Evolutionary conservation across 1,140 invertebrate species (phyloP).

Genomic region (Apis mellifera): DNA sequence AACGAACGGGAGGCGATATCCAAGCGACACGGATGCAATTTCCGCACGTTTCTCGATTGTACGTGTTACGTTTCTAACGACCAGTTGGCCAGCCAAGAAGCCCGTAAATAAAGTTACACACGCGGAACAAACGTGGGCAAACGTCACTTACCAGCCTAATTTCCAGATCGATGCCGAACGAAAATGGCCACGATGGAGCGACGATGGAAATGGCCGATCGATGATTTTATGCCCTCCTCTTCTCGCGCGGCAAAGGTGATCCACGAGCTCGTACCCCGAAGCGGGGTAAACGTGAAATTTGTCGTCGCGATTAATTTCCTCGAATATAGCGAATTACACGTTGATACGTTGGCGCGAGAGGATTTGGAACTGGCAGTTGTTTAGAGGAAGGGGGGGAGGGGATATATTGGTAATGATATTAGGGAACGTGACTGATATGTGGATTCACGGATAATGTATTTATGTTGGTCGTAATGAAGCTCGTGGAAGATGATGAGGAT

Average conservation of each 20-base stretch:
- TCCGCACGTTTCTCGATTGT: neutral
- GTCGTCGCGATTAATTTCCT: slow-evolving; percentile 16
- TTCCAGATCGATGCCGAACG: slow-evolving; percentile 41
- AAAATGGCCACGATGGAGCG: neutral
- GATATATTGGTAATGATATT: neutral
- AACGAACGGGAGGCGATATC: neutral
- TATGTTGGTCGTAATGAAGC: neutral
- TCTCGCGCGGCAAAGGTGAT: neutral
- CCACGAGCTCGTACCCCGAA: too few relatives aligned
- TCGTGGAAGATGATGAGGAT: neutral
- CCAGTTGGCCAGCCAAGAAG: slow-evolving; percentile 13
- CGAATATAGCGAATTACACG: neutral
- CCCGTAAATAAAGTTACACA: slow-evolving; percentile 34
- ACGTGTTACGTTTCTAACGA: slow-evolving; percentile 14
- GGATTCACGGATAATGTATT: neutral
- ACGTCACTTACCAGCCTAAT: slow-evolving; percentile 56
- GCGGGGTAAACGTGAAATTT: slow-evolving; percentile 10
- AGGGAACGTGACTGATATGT: neutral
- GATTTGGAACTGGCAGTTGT: neutral
- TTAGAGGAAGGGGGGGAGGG: neutral
- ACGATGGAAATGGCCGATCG: slow-evolving; percentile 33
- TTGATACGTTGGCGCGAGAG: neutral
- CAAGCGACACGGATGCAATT: slow-evolving; percentile 7
- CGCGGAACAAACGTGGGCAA: slow-evolving; percentile 12
- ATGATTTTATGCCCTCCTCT: slow-evolving; percentile 6